Percentiles rank a stretch among this genome's conserved stretches.
Evolutionary conservation across 2,888 invertebrate species (phyloP).

Genomic region (Drosophila melanosoma): DNA sequence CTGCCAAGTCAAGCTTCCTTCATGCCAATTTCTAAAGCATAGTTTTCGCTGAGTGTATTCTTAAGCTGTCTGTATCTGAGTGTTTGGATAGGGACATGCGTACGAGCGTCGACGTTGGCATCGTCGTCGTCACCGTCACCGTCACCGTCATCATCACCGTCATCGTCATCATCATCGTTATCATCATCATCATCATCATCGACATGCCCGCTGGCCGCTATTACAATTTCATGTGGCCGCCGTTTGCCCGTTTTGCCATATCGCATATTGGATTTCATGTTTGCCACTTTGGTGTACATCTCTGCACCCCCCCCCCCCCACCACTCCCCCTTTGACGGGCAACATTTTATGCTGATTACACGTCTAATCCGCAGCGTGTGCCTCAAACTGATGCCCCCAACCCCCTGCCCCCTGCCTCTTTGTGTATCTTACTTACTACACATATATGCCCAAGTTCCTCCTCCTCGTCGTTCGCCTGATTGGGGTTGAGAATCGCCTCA

Average conservation of each 20-base stretch:
- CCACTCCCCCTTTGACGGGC: constrained; percentile 26
- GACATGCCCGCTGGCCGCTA: constrained; percentile 47
- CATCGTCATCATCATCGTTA: constrained; percentile 15
- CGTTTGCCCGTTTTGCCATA: constrained; percentile 11
- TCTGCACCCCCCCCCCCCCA: background rate
- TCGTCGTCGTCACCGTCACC: constrained; percentile 39
- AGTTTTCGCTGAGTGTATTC: constrained; percentile 10
- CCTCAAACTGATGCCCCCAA: constrained; percentile 45
- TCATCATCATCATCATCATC: constrained; percentile 43
- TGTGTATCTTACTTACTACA: constrained; percentile 1
- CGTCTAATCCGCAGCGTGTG: constrained; percentile 79
- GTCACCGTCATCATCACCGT: constrained; percentile 38
- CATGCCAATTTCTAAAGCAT: background rate
- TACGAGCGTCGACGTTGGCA: constrained; percentile 62
- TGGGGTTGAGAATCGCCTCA: constrained; percentile 50
- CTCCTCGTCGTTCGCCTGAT: constrained; percentile 10
- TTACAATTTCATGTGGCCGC: constrained; percentile 62
- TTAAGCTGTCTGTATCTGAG: constrained; percentile 18
- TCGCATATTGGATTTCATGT: constrained; percentile 78
- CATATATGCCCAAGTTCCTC: background rate
- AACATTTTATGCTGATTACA: constrained; percentile 80
- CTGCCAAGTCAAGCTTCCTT: background rate
- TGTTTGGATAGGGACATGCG: constrained; percentile 75
- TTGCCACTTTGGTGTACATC: constrained; percentile 66
- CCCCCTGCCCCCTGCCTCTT: background rate